Evolutionary conservation across 1,140 invertebrate genomes (phyloP).

Genomic region (Anastrepha ludens): DNA sequence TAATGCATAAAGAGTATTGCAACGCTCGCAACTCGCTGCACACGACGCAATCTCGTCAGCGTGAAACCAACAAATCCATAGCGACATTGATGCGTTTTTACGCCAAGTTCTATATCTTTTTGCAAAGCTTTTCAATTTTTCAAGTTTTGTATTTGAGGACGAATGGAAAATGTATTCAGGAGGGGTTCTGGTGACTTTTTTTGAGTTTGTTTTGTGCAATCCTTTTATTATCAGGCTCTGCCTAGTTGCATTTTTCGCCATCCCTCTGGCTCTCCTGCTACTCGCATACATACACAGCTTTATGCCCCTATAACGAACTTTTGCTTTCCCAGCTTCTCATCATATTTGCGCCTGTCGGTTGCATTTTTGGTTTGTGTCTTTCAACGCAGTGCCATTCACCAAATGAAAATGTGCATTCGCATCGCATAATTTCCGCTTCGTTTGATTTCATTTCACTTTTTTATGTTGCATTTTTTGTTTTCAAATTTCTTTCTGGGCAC

Average conservation of each 20-base stretch:
- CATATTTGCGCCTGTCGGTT: slow-evolving; percentile 42
- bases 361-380: slow-evolving; percentile 49
- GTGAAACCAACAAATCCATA: slow-evolving; percentile 20
- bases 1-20: too few species aligned
- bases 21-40: background rate
- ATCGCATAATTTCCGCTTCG: slow-evolving; percentile 50
- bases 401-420: slow-evolving; percentile 51
- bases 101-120: slow-evolving; percentile 47
- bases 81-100: slow-evolving; percentile 49
- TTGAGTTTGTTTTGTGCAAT: background rate
- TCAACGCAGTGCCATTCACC: slow-evolving; percentile 22
- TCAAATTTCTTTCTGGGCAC: background rate
- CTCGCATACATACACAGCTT: too few species aligned
- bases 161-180: background rate
- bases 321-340: background rate
- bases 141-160: background rate
- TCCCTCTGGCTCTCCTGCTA: too few species aligned
- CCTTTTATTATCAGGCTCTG: background rate
- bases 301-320: too few species aligned
- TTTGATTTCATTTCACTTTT: slow-evolving; percentile 52
- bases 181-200: background rate
- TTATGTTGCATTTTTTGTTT: background rate
- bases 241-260: background rate
- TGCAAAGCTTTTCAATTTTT: slow-evolving; percentile 26
- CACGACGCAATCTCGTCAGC: slow-evolving; percentile 49